A percentile compares a stretch with the other conserved stretches of the same genome.
phyloP scores from a whole-genome alignment of 1,140 invertebrate genomes.

The Calycopis cecrops region DNA sequence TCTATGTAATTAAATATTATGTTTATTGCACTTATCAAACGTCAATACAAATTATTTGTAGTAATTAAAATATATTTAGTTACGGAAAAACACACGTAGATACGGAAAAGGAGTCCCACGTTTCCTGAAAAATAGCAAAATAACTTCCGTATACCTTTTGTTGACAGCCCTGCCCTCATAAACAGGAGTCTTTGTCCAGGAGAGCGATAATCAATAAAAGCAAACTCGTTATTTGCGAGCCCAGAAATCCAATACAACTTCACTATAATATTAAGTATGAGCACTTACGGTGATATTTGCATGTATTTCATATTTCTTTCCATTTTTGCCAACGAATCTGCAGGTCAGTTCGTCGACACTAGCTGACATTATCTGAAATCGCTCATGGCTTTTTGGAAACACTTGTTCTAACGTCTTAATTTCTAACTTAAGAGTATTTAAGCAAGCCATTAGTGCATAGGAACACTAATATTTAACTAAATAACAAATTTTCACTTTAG shows the following conservation, averaged over 20 bases:
- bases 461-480: constrained; percentile 66
- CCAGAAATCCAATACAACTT: neutral
- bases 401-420: constrained; percentile 96
- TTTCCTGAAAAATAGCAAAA: constrained; percentile 27
- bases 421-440: constrained; percentile 98
- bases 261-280: constrained; percentile 7
- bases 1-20: neutral
- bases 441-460: constrained; percentile 91
- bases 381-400: constrained; percentile 96
- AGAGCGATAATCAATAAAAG: constrained; percentile 65
- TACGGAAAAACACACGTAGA: neutral
- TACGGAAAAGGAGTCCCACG: constrained; percentile 2
- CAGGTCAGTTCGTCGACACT: constrained; percentile 98
- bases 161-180: constrained; percentile 73
- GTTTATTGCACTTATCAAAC: too few species aligned
- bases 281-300: constrained; percentile 97
- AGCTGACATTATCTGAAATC: constrained; percentile 97
- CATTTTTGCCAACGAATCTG: constrained; percentile 95
- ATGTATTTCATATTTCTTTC: constrained; percentile 96
- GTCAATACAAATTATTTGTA: neutral
- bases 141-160: constrained; percentile 66
- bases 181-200: constrained; percentile 70
- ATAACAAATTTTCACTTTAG: constrained; percentile 56
- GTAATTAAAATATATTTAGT: neutral
- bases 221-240: constrained; percentile 26